Evolutionary conservation across 1,140 invertebrate species (phyloP).

Genomic region (Atta cephalotes): DNA sequence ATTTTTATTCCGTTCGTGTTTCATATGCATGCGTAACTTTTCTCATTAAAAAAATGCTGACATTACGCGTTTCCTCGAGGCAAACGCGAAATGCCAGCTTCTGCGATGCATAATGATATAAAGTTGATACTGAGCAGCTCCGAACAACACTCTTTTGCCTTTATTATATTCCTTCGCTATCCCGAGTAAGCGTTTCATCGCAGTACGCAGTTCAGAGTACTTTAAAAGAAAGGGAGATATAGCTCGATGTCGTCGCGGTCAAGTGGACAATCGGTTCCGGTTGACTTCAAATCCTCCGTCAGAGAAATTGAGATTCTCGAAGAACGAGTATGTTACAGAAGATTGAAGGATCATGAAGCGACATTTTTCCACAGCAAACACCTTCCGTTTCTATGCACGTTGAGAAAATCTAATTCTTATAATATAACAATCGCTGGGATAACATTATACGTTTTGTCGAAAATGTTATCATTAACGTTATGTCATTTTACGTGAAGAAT

Average conservation of each 20-base stretch:
- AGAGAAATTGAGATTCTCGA: constrained; percentile 28
- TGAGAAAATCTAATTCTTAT: neutral
- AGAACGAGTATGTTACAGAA: neutral
- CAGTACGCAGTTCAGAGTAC: neutral
- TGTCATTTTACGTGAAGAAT: neutral
- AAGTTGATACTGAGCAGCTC: constrained; percentile 8
- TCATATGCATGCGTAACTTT: constrained; percentile 31
- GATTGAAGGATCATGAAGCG: neutral
- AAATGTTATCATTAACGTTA: neutral
- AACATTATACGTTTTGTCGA: neutral
- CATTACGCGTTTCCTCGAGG: constrained; percentile 7
- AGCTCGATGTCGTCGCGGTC: constrained; percentile 11
- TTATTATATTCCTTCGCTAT: constrained; percentile 14
- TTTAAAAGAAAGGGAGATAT: neutral
- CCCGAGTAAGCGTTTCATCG: neutral
- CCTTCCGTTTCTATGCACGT: neutral
- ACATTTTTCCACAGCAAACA: constrained; percentile 8
- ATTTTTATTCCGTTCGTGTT: constrained; percentile 41
- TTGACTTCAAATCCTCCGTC: constrained; percentile 13
- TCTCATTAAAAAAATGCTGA: constrained; percentile 29
- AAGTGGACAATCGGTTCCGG: constrained; percentile 33
- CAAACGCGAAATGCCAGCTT: neutral
- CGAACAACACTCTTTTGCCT: neutral
- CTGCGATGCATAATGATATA: neutral
- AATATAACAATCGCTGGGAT: neutral